Evolutionary conservation across 2,888 invertebrate species (phyloP), one percentile per base, ranked within the genome.

Genomic region (Autographa pulchrina): DNA sequence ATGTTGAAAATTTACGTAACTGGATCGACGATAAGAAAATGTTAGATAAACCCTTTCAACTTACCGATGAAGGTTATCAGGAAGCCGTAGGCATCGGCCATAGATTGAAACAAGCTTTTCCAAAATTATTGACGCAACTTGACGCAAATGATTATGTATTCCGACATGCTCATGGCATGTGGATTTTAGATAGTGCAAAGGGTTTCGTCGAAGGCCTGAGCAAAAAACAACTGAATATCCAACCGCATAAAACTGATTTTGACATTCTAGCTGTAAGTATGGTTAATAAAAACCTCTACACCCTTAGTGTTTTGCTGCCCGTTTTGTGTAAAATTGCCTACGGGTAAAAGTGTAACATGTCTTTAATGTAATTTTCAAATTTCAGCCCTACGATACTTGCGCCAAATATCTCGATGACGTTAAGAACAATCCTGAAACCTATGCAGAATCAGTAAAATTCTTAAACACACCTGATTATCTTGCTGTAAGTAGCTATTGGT

Each of bases 41-140:
- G 75, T 92, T 93, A 60, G 87, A 89, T 62, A 86, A 91, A 62
- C 78, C 85, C 43, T 81, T 81, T 32, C 85, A 90, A 73, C 89
- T 95, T 62, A 89, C 91, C 2, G 86, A 90, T 38, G 94, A 94
- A 80, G 97, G 97, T 31, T 93, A 94, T 87, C 96, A 96, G 81
- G 98, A 98, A 89, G 90, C 97, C 81, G 94, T 95, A 78, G 96
- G 96, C 64, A 93, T 98, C n/a, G 98, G 91, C 8, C 88, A 84
- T 66, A 90, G 95, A 69, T 75, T 95, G 20, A 92, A 89, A 81
- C 86, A 92, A 76, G 89, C 92, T 9, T 94, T 92, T 68, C 89
- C 93, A 14, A 84, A 86, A 75, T 83, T 98, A 69, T 91, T 95
- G 62, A 92, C 80, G 52, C 92, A 93, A 48, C 96, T 97, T 70